phyloP scores from a whole-genome alignment of 2,888 invertebrate genomes.

The Pseudococcus jackbeardsleyi region DNA sequence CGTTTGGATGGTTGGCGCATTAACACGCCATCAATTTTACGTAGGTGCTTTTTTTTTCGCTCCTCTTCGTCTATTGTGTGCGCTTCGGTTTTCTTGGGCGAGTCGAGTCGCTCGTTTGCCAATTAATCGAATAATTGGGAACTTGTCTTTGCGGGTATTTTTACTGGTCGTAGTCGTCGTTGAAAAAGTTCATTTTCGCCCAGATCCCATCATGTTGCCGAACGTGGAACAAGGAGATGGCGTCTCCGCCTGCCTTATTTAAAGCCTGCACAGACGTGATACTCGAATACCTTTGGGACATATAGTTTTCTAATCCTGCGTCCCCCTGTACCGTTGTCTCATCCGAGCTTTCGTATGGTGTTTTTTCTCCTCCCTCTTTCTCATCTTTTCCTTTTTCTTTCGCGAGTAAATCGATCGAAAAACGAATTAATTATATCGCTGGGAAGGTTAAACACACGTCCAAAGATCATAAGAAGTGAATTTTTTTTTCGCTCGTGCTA shows the following conservation, averaged over 20 bases:
- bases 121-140: constrained; percentile 65
- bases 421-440: not conserved
- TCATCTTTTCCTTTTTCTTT: not conserved
- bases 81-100: not conserved
- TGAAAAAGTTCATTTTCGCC: constrained; percentile 10
- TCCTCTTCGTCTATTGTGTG: not conserved
- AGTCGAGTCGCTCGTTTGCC: constrained; percentile 40
- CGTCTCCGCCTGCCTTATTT: constrained; percentile 7
- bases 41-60: not conserved
- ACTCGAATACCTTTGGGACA: constrained; percentile 62
- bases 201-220: not conserved
- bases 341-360: not conserved
- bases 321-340: not conserved
- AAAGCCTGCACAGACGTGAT: constrained; percentile 58
- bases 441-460: not conserved
- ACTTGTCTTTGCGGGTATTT: constrained; percentile 63
- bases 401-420: not conserved
- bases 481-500: too few species aligned
- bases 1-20: constrained; percentile 20
- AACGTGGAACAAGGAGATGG: not conserved
- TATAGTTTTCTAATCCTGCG: constrained; percentile 56
- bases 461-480: too few species aligned
- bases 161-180: not conserved
- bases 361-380: not conserved
- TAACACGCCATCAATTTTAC: constrained; percentile 52